Conservation (phyloP, 2,113 vertebrate genomes). For the Laticauda colubrina region DNA sequence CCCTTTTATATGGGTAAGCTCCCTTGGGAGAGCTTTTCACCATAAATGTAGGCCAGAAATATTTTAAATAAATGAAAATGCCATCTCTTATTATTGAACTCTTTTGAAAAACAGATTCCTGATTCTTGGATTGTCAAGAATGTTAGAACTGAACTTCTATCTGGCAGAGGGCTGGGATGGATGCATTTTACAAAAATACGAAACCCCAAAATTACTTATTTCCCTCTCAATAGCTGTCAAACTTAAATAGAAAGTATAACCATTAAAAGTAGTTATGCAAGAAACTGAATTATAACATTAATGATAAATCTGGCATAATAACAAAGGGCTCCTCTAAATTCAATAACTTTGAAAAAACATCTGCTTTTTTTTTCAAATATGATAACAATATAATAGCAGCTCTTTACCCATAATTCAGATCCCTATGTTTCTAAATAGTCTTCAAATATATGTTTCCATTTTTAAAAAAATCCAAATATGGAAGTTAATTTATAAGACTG, state of each 20-base stretch:
- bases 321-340: neutral
- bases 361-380: neutral
- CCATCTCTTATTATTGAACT: neutral
- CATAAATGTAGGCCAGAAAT: neutral
- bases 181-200: neutral
- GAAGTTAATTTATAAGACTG: neutral
- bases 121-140: neutral
- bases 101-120: neutral
- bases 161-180: neutral
- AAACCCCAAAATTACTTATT: neutral
- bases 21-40: neutral
- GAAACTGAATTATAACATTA: neutral
- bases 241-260: neutral
- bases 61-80: neutral
- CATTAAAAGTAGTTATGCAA: neutral
- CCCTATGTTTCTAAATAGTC: neutral
- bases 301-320: neutral
- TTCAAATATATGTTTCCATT: neutral
- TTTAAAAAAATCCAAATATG: neutral
- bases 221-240: neutral
- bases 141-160: neutral
- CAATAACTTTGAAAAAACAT: neutral
- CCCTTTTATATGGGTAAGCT: neutral
- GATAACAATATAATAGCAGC: neutral
- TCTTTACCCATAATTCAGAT: neutral